Percentiles rank a stretch among this genome's conserved stretches.
Evolutionary conservation across 2,113 vertebrate species (phyloP).

Genomic region (Cynopterus brachyotis): DNA sequence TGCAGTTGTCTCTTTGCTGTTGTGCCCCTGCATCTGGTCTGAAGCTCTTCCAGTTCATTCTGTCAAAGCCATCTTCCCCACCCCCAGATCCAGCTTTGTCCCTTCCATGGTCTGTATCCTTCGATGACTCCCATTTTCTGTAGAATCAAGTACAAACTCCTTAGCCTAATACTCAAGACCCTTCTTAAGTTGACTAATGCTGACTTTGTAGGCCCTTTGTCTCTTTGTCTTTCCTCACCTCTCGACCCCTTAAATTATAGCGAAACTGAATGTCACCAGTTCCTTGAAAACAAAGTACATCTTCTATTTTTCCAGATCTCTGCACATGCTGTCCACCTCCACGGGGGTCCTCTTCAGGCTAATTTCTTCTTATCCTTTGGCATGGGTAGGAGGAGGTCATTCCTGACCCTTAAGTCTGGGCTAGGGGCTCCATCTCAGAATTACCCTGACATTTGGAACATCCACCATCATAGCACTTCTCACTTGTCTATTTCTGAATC

Average conservation of each 20-base stretch:
- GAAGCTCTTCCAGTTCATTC: background rate
- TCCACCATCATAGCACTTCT: background rate
- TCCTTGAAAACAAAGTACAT: background rate
- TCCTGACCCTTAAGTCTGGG: background rate
- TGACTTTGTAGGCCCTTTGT: background rate
- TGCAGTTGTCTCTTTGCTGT: background rate
- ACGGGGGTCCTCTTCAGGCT: too few species aligned
- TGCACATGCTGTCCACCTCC: fast-evolving
- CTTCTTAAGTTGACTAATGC: background rate
- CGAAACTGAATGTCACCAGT: background rate
- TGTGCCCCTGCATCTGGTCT: background rate
- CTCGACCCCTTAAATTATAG: background rate
- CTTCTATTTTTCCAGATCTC: background rate
- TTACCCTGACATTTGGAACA: background rate
- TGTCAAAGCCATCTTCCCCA: background rate
- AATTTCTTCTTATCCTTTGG: background rate
- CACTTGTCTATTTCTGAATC: background rate
- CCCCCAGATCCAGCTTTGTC: too few species aligned
- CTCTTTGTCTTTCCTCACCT: background rate
- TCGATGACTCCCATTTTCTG: background rate
- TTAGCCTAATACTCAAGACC: background rate
- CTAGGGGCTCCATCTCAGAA: background rate
- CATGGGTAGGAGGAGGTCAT: background rate
- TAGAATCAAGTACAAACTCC: background rate
- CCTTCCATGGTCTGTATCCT: background rate